Percentiles rank a stretch among this genome's conserved stretches.
Conservation (phyloP, 2,113 vertebrate species). For the Rhizomys pruinosus region DNA sequence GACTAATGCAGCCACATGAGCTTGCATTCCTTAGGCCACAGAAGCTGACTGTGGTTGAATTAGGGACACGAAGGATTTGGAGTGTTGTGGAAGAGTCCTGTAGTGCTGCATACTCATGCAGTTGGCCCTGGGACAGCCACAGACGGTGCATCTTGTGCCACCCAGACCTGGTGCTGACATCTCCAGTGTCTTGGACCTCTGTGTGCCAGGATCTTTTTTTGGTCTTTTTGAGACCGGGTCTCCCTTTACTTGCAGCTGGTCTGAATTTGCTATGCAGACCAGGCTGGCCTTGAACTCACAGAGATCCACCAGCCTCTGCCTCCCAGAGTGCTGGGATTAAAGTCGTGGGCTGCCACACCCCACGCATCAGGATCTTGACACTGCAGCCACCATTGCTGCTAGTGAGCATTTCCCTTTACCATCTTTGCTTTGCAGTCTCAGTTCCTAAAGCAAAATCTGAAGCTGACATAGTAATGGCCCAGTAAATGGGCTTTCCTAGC, state of each 20-base stretch:
- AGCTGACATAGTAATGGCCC: background rate
- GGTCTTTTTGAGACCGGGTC: too few relatives aligned
- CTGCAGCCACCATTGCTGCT: background rate
- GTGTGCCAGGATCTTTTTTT: background rate
- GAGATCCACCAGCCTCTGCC: too few relatives aligned
- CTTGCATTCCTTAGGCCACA: background rate
- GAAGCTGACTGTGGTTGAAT: background rate
- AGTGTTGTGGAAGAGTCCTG: background rate
- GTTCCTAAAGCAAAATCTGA: background rate
- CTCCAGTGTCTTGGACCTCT: background rate
- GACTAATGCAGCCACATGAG: background rate
- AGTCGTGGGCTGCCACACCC: too few relatives aligned
- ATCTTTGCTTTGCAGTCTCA: background rate
- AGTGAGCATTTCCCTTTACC: background rate
- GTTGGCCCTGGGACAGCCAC: background rate
- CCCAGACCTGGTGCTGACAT: background rate
- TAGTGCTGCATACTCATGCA: background rate
- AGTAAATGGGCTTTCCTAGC: background rate
- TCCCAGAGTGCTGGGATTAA: too few relatives aligned
- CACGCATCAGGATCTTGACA: too few relatives aligned
- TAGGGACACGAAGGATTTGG: background rate
- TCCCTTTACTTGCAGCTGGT: too few relatives aligned
- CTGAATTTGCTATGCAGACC: too few relatives aligned
- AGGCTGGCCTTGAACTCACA: too few relatives aligned
- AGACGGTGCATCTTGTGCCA: background rate